Conservation (phyloP, 2,113 vertebrate genomes). For the Sarotherodon lohbergeri region DNA sequence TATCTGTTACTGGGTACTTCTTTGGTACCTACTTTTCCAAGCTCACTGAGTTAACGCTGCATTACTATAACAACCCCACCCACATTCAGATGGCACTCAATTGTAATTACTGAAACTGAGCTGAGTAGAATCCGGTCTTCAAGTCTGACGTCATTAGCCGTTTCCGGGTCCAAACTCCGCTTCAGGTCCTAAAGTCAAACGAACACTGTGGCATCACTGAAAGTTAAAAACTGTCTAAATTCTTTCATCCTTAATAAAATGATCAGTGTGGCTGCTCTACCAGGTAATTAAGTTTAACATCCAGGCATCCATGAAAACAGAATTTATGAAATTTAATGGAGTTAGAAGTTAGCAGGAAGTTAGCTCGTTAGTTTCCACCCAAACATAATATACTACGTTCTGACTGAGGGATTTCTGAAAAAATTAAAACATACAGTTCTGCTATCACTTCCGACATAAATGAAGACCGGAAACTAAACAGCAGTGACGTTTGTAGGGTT, state of each 20-base stretch:
- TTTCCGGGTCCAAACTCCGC: neutral
- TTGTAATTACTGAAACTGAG: neutral
- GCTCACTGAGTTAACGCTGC: neutral
- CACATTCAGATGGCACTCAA: neutral
- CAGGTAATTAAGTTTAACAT: neutral
- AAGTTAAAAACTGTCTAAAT: neutral
- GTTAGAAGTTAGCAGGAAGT: neutral
- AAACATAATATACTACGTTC: neutral
- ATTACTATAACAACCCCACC: neutral
- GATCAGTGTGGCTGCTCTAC: neutral
- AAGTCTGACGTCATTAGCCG: neutral
- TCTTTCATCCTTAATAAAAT: neutral
- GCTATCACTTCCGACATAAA: neutral
- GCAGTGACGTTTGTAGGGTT: neutral
- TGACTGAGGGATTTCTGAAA: neutral
- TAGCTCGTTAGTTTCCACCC: neutral
- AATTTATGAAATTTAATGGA: neutral
- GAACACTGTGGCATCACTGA: neutral
- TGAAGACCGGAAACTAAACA: neutral
- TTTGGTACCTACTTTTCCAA: neutral
- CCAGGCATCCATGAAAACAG: neutral
- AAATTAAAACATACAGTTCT: neutral
- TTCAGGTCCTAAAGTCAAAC: neutral
- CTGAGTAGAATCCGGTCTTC: neutral
- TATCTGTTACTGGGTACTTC: neutral